phyloP scores from a whole-genome alignment of 1,140 invertebrate genomes.

The Vanessa tameamea region DNA sequence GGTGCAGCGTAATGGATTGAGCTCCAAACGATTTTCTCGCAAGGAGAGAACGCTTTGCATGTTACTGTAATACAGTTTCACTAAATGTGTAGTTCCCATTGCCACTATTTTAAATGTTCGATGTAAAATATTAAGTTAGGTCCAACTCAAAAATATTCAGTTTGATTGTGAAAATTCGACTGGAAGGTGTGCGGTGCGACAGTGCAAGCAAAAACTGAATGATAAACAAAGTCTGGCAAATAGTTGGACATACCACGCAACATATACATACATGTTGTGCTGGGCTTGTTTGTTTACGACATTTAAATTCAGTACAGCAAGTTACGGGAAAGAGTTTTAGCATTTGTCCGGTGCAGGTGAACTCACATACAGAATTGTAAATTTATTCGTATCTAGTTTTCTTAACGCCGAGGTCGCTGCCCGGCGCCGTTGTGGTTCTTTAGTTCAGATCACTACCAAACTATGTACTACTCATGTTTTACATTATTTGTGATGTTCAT shows the following conservation, averaged over 20 bases:
- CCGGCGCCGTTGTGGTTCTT: slow-evolving; percentile 31
- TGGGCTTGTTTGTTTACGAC: slow-evolving; percentile 62
- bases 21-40: too few relatives aligned
- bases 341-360: slow-evolving; percentile 71
- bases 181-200: slow-evolving; percentile 20
- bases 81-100: not conserved
- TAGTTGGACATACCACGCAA: slow-evolving; percentile 44
- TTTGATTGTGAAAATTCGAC: slow-evolving; percentile 26
- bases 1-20: too few relatives aligned
- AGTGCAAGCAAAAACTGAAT: slow-evolving; percentile 39
- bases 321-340: slow-evolving; percentile 69
- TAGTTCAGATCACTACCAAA: slow-evolving; percentile 15
- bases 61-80: too few relatives aligned
- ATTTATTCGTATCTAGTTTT: slow-evolving; percentile 66
- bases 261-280: slow-evolving; percentile 46
- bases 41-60: too few relatives aligned
- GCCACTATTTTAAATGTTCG: not conserved
- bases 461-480: not conserved
- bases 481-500: too few relatives aligned
- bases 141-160: slow-evolving; percentile 2
- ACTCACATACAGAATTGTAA: slow-evolving; percentile 76
- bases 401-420: slow-evolving; percentile 52
- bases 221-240: slow-evolving; percentile 51
- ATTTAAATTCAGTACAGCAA: slow-evolving; percentile 74
- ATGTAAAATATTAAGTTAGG: not conserved